These are phyloP conservation scores for Protobothrops mucrosquamatus DNA, from an alignment of 2,113 vertebrate species.

Conservation along the genomic window DNA sequence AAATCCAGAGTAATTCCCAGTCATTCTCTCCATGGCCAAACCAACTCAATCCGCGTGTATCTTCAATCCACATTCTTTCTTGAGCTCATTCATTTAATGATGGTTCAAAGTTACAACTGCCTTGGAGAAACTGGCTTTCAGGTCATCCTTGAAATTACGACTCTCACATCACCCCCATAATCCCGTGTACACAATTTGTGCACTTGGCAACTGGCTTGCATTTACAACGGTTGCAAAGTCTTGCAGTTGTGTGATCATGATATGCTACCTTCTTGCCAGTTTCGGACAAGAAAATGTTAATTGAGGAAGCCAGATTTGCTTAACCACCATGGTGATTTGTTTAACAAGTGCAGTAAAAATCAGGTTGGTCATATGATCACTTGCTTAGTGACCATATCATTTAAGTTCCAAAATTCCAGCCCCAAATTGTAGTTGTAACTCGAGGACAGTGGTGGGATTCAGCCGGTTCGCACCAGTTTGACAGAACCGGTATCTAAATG, in stretches of 20 bases:
- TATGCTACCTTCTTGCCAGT: background rate
- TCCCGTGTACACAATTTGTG: background rate
- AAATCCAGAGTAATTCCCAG: background rate
- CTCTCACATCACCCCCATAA: background rate
- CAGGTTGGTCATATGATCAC: background rate
- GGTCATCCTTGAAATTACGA: background rate
- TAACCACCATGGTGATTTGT: background rate
- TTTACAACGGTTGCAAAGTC: background rate
- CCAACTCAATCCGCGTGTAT: background rate
- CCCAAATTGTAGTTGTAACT: background rate
- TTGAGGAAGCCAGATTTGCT: background rate
- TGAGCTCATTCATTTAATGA: background rate
- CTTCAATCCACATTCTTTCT: background rate
- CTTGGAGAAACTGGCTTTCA: background rate
- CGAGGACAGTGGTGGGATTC: background rate
- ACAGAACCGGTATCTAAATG: too few species aligned
- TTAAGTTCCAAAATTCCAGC: background rate
- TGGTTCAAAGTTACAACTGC: background rate
- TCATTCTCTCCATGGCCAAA: background rate
- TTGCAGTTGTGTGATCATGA: background rate
- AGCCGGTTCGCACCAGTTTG: too few species aligned
- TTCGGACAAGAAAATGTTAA: background rate
- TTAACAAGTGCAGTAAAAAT: background rate
- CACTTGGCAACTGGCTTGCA: background rate
- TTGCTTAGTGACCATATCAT: background rate